These are phyloP conservation scores for Protomyctophum bolini DNA, from an alignment of 2,113 vertebrate species.

Conservation along the genomic window DNA sequence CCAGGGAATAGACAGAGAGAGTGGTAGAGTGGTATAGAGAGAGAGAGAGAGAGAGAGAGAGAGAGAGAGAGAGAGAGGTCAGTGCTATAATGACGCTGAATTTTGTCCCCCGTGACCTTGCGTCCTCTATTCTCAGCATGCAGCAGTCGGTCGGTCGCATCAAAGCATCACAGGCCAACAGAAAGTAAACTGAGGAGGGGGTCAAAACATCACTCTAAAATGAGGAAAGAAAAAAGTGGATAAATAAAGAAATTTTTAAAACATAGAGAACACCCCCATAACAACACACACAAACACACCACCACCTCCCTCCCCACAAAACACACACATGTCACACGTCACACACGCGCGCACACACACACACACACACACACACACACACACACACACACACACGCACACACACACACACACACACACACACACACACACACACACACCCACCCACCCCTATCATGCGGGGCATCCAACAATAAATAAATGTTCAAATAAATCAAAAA, in stretches of 20 bases:
- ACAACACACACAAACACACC: slow-evolving; percentile 21
- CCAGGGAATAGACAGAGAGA: slow-evolving; percentile 21
- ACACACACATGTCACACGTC: slow-evolving; percentile 35
- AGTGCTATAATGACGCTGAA: neutral
- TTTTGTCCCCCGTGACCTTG: slow-evolving; percentile 24
- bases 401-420: slow-evolving; percentile 8
- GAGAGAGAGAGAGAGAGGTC: slow-evolving; percentile 4
- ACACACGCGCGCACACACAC: slow-evolving; percentile 46
- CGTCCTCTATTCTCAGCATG: slow-evolving; percentile 69
- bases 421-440: too few species aligned
- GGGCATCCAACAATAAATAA: too few species aligned
- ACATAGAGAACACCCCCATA: neutral
- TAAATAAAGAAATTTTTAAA: neutral
- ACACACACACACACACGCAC: slow-evolving; percentile 49
- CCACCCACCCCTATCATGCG: too few species aligned
- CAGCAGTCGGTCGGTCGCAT: slow-evolving; percentile 69
- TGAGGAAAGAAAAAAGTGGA: neutral
- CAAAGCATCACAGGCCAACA: slow-evolving; percentile 57
- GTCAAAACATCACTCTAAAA: neutral
- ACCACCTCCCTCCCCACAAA: neutral
- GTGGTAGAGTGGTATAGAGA: slow-evolving; percentile 15
- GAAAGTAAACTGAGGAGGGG: slow-evolving; percentile 29
- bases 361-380: slow-evolving; percentile 21
- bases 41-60: slow-evolving; percentile 40
- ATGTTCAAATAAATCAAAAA: neutral